phyloP scores from a whole-genome alignment of 2,888 invertebrate genomes.

The Geotrupes spiniger region DNA sequence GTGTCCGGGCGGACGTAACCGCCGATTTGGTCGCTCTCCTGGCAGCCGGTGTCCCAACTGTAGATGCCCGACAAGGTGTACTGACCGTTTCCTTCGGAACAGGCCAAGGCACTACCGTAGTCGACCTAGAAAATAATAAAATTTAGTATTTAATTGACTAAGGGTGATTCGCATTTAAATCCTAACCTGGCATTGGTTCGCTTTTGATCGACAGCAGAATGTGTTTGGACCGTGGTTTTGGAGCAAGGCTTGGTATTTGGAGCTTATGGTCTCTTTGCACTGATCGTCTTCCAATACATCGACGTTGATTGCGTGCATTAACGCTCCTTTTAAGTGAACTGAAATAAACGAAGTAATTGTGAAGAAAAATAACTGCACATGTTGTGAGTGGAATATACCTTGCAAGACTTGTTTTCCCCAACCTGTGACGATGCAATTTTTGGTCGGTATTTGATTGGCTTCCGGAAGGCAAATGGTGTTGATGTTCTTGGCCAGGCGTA shows the following conservation, averaged over 20 bases:
- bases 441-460: conserved; percentile 57
- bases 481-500: conserved; percentile 67
- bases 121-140: conserved; percentile 53
- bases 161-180: neutral
- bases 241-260: conserved; percentile 57
- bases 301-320: conserved; percentile 72
- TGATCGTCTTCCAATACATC: conserved; percentile 61
- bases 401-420: conserved; percentile 79
- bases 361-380: neutral
- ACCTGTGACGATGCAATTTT: conserved; percentile 70
- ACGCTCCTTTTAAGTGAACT: conserved; percentile 72
- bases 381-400: conserved; percentile 51
- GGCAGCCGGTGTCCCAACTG: conserved; percentile 72
- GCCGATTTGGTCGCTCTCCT: conserved; percentile 48
- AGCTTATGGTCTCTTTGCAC: conserved; percentile 59
- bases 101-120: conserved; percentile 78
- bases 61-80: conserved; percentile 73
- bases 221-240: conserved; percentile 61
- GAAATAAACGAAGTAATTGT: conserved; percentile 31
- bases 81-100: conserved; percentile 65
- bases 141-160: neutral
- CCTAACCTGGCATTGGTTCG: conserved; percentile 73
- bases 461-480: conserved; percentile 69
- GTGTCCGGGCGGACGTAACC: conserved; percentile 50
- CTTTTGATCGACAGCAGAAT: conserved; percentile 67